These are phyloP conservation scores for Tupaia tana DNA, from an alignment of 2,113 vertebrate genomes.

Conservation along the genomic window DNA sequence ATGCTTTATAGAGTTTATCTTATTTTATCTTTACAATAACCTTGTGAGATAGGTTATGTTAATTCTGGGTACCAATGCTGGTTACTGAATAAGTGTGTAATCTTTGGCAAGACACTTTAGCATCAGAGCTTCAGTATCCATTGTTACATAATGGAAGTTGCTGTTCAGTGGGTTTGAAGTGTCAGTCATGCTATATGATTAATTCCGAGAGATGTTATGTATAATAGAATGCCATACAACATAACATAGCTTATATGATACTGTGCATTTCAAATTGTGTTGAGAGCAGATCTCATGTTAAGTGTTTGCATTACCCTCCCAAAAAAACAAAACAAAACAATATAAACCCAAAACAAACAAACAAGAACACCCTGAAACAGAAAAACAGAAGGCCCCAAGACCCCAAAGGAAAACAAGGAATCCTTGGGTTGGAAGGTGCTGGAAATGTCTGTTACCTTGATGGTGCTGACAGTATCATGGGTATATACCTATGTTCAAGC, in stretches of 20 bases:
- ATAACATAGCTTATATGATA: not conserved
- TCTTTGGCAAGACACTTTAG: not conserved
- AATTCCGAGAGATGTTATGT: not conserved
- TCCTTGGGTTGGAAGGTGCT: not conserved
- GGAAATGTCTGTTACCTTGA: not conserved
- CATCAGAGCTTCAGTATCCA: not conserved
- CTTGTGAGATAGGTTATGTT: not conserved
- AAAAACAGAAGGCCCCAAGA: no score
- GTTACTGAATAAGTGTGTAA: not conserved
- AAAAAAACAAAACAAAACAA: not conserved
- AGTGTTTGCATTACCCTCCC: not conserved
- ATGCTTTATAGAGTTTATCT: slow-evolving; percentile 20
- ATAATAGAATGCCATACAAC: not conserved
- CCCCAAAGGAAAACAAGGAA: not conserved
- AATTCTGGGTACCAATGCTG: not conserved
- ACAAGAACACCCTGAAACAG: no score
- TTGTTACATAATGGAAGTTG: not conserved
- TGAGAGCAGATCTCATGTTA: not conserved
- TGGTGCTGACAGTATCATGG: not conserved
- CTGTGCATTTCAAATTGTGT: not conserved
- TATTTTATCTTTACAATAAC: not conserved
- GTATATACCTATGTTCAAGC: not conserved
- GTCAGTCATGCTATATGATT: not conserved
- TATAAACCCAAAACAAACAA: no score
- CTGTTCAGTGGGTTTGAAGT: not conserved